These are phyloP conservation scores for Campaea margaritaria DNA, from an alignment of 2,888 invertebrate species.

Conservation along the genomic window DNA sequence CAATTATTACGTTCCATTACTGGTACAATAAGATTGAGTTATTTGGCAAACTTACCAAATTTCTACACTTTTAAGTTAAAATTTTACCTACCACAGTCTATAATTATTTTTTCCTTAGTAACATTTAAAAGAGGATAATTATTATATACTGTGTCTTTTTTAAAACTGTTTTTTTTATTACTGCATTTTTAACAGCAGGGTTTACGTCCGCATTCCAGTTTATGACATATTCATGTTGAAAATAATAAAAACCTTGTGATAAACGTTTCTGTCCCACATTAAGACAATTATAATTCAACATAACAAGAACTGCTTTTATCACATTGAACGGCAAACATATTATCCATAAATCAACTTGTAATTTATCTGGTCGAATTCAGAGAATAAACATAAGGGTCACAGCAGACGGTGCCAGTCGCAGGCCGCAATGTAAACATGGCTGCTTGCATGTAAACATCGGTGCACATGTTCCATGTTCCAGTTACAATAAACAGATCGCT, in stretches of 20 bases:
- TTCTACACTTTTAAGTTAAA: too few relatives aligned
- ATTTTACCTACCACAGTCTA: too few relatives aligned
- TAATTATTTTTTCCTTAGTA: too few relatives aligned
- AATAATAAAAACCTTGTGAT: not conserved
- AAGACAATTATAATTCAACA: constrained; percentile 5
- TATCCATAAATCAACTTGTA: constrained; percentile 39
- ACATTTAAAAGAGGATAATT: too few relatives aligned
- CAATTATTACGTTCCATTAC: too few relatives aligned
- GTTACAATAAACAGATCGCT: constrained; percentile 38
- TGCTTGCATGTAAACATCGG: constrained; percentile 23
- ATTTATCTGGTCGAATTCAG: constrained; percentile 36
- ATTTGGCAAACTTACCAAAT: too few relatives aligned
- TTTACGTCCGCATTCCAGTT: not conserved
- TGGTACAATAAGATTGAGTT: too few relatives aligned
- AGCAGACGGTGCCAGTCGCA: constrained; percentile 28
- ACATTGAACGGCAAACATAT: constrained; percentile 22
- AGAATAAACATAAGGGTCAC: constrained; percentile 28
- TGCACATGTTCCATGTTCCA: constrained; percentile 23
- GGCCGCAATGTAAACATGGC: constrained; percentile 26
- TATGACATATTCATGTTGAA: not conserved
- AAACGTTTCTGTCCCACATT: not conserved
- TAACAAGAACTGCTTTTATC: constrained; percentile 19
- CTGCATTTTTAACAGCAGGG: not conserved
- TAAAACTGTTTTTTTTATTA: not conserved
- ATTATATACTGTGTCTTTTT: too few relatives aligned